A percentile compares a stretch with the other conserved stretches of the same genome.
These are phyloP conservation scores for Sterna hirundo DNA, from an alignment of 2,113 vertebrate species.

Conservation along the genomic window DNA sequence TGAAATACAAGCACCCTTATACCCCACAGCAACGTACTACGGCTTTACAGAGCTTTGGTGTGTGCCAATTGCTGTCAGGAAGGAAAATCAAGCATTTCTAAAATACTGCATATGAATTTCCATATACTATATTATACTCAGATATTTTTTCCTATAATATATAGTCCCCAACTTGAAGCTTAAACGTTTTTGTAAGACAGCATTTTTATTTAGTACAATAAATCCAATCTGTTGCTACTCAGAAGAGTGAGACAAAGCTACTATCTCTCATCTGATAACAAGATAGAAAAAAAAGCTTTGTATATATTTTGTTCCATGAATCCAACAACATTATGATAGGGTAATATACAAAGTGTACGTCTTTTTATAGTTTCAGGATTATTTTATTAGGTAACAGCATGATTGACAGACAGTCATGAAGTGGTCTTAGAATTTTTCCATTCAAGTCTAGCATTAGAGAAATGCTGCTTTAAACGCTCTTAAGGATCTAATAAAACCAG, in stretches of 20 bases:
- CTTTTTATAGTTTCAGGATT: background rate
- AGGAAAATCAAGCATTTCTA: background rate
- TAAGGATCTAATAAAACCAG: background rate
- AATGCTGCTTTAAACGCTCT: background rate
- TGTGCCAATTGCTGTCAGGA: background rate
- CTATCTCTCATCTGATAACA: background rate
- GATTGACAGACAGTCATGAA: background rate
- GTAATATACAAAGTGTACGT: background rate
- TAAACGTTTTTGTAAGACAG: background rate
- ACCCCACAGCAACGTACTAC: background rate
- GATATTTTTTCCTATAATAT: background rate
- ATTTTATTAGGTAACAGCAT: background rate
- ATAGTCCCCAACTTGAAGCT: background rate
- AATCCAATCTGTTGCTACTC: background rate
- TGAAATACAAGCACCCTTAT: background rate
- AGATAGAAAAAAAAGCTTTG: background rate
- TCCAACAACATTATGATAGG: background rate
- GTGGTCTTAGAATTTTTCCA: background rate
- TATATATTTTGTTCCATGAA: background rate
- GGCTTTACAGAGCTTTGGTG: background rate
- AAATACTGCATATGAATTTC: background rate
- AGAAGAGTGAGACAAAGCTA: background rate
- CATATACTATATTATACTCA: background rate
- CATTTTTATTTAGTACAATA: background rate
- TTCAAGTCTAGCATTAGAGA: background rate